Base-by-base conservation (phyloP, 2,113 vertebrate genomes). In the Gnathonemus echidnorhynchus region DNA sequence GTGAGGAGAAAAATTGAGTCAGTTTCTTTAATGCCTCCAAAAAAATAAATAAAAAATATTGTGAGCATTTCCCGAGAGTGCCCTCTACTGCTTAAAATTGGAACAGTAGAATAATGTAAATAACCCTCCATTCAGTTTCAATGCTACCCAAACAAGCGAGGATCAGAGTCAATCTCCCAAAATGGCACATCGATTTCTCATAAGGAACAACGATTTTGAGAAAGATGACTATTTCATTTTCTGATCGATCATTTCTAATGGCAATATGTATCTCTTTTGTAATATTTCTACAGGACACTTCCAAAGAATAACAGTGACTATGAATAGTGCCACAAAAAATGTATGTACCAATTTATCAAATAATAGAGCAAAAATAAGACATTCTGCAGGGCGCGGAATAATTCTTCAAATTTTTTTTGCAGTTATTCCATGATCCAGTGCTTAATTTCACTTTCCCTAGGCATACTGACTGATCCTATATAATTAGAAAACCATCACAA, bases 1-100 rank as follows among this genome's bases (percentile, higher is more conserved):
- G 35, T 7, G 5, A 39, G 70, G 31, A 0, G 5, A 2, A 84
- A 48, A 48, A 46, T 0, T 27, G 58, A 84, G 19, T 45, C 42
- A 46, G 21, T 48, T 85, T 24, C 9, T 42, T 85, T 85, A 48
- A 85, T n/a, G 27, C 39, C 80, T n/a, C 19, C 0, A 50, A 86
- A 87, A 19, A 52, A 31, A n/a, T n/a, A 39, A 39, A 39, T 39
- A 39, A 39, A 39, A 0, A 39, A 39, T 27, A 31, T 9, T 46
- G 35, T 46, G 46, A 42, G 45, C 83, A 15, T 88, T 88, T 53
- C 62, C 27, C 88, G 66, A 88, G 87, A 90, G 87, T 85, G 87
- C 90, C 90, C 90, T 66, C 90, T 90, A 53, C 58, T 46, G 90
- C 42, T 84, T 46, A 52, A 88, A 53, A 35, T 0, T 58, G 45